Conservation (phyloP, 2,797 vertebrate genomes). For the Phataginus tetradactyla region DNA sequence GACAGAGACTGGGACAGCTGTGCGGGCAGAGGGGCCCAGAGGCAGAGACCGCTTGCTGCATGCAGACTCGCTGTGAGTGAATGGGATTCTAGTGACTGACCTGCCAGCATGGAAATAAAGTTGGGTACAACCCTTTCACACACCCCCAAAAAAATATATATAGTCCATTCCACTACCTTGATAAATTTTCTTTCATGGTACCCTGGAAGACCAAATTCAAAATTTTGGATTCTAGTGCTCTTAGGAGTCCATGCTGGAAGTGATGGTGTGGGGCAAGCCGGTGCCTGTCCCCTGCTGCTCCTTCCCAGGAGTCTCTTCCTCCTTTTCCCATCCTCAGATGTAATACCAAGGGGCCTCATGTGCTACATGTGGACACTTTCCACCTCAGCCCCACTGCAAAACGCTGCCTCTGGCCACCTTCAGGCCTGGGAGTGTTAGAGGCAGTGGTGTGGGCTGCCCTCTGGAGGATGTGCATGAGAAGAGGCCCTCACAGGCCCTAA, state of each 20-base stretch:
- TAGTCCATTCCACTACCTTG: background rate
- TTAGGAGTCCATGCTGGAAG: background rate
- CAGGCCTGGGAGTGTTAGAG: background rate
- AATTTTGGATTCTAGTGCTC: background rate
- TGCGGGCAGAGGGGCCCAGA: no score
- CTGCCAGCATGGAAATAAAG: no score
- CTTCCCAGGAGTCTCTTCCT: background rate
- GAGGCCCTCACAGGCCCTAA: background rate
- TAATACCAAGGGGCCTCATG: no score
- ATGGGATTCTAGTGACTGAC: no score
- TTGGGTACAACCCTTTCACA: no score
- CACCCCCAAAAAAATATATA: background rate
- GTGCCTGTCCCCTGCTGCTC: no score
- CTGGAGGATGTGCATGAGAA: slow-evolving; percentile 16
- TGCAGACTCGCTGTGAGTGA: no score
- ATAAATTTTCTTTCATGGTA: background rate
- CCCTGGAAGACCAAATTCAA: background rate
- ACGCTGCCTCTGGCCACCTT: background rate
- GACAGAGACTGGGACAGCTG: no score
- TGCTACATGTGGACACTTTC: background rate
- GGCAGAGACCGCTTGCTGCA: no score
- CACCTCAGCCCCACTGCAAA: background rate
- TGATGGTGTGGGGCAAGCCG: background rate
- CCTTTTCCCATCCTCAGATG: background rate
- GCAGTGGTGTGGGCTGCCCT: slow-evolving; percentile 19